Percentiles rank a stretch among this genome's conserved stretches.
Conservation (phyloP, 1,140 invertebrate species). For the Melanaphis sacchari region DNA sequence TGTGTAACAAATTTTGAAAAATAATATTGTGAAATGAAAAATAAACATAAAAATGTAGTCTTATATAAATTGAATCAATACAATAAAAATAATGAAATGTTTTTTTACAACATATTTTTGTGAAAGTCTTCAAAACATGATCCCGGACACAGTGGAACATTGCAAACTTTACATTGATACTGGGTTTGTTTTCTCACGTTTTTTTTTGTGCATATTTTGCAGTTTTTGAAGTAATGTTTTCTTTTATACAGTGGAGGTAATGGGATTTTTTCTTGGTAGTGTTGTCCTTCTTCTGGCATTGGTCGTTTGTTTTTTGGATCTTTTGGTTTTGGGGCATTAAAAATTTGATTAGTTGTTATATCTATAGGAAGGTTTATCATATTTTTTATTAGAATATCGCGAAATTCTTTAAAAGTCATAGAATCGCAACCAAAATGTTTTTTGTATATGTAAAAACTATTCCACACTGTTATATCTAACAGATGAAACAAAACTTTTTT, state of each 20-base stretch:
- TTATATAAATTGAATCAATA: too few relatives aligned
- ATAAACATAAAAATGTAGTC: too few relatives aligned
- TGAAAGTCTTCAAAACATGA: too few relatives aligned
- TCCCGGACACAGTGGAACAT: too few relatives aligned
- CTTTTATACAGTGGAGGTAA: neutral
- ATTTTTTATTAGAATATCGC: too few relatives aligned
- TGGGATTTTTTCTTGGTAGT: neutral
- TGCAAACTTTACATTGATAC: too few relatives aligned
- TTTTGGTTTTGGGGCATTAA: neutral
- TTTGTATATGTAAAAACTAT: neutral
- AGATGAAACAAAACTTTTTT: neutral
- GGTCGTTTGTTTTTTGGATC: neutral
- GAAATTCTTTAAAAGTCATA: slow-evolving; percentile 12
- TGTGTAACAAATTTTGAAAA: too few relatives aligned
- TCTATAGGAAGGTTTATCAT: too few relatives aligned
- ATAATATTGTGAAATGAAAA: too few relatives aligned
- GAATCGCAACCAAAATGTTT: neutral
- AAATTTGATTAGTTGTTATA: neutral
- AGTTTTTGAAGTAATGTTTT: neutral
- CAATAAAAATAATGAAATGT: too few relatives aligned
- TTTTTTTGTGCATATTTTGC: neutral
- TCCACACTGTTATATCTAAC: neutral
- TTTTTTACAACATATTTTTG: too few relatives aligned
- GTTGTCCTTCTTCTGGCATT: neutral
- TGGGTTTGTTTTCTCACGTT: too few relatives aligned